phyloP scores from a whole-genome alignment of 2,113 vertebrate genomes.

The Ondatra zibethicus region DNA sequence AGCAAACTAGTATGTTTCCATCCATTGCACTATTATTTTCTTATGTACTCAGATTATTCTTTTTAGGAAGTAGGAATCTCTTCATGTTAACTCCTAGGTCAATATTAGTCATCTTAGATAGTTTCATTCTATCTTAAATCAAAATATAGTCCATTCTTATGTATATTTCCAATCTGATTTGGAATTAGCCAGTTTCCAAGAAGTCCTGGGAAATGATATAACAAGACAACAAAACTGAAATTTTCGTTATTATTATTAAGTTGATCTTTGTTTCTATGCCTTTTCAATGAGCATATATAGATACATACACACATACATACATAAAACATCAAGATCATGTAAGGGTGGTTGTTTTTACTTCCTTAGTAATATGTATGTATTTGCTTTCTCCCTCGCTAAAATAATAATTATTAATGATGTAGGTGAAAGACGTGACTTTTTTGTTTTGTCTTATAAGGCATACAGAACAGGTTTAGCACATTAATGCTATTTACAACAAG shows the following conservation, averaged over 20 bases:
- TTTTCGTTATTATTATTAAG: conserved; percentile 21
- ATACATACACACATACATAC: neutral
- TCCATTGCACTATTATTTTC: conserved; percentile 35
- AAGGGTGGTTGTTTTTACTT: neutral
- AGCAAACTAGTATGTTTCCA: neutral
- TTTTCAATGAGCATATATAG: neutral
- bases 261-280: conserved; percentile 33
- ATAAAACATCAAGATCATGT: conserved; percentile 6
- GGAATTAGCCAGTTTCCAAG: conserved; percentile 16
- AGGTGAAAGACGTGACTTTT: conserved; percentile 26
- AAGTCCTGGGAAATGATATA: conserved; percentile 1
- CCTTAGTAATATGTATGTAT: neutral
- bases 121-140: conserved; percentile 51
- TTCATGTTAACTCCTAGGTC: conserved; percentile 36
- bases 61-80: neutral
- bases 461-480: conserved; percentile 5
- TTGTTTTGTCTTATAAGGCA: conserved; percentile 36
- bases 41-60: conserved; percentile 16
- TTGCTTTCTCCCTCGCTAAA: conserved; percentile 8
- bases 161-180: conserved; percentile 30
- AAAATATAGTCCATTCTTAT: conserved; percentile 7
- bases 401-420: neutral
- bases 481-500: neutral
- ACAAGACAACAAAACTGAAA: neutral
- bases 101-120: neutral